phyloP scores from a whole-genome alignment of 2,888 invertebrate species.

The Himalopsyche japonica region DNA sequence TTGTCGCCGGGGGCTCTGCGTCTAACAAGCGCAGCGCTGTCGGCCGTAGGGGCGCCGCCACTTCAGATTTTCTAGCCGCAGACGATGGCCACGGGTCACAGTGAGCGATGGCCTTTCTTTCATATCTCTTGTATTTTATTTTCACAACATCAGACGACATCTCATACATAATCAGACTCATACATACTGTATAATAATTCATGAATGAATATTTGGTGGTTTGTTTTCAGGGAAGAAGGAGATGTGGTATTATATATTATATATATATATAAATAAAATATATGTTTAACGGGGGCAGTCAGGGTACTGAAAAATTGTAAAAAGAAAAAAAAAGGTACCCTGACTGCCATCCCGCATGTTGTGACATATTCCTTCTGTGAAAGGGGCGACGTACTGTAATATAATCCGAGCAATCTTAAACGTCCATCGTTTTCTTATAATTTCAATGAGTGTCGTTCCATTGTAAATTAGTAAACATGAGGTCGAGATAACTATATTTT shows the following conservation, averaged over 20 bases:
- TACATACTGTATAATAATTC: conserved; percentile 46
- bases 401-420: conserved; percentile 49
- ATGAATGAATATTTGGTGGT: conserved; percentile 55
- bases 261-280: conserved; percentile 37
- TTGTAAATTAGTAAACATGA: conserved; percentile 56
- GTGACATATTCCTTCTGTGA: conserved; percentile 87
- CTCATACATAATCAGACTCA: conserved; percentile 49
- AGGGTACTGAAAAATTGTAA: conserved; percentile 39
- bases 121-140: conserved; percentile 40
- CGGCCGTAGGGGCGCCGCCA: conserved; percentile 36
- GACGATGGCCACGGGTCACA: conserved; percentile 20
- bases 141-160: conserved; percentile 53
- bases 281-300: conserved; percentile 37
- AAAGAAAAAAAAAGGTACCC: conserved; percentile 31
- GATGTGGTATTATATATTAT: conserved; percentile 37
- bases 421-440: conserved; percentile 63
- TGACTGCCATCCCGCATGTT: conserved; percentile 52
- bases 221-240: conserved; percentile 61
- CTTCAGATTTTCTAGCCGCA: conserved; percentile 33
- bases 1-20: conserved; percentile 47
- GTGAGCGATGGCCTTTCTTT: conserved; percentile 38
- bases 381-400: conserved; percentile 80
- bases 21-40: conserved; percentile 45
- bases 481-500: conserved; percentile 61
- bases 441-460: conserved; percentile 74